Evolutionary conservation across 2,797 vertebrate genomes (phyloP).

Genomic region (Acipenser transmontanus): DNA sequence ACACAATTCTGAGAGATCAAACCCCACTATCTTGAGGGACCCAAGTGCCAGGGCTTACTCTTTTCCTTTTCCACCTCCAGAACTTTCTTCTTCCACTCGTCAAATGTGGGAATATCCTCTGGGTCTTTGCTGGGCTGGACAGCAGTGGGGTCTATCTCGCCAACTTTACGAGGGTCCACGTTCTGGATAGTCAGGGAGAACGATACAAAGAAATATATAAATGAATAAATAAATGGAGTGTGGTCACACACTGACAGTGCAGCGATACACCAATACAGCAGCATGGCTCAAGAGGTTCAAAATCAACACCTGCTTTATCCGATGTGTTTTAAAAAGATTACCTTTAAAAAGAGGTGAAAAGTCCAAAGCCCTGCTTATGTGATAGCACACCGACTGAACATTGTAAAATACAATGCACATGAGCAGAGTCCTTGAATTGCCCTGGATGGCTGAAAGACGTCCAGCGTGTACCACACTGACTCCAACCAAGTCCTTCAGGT

Average conservation of each 20-base stretch:
- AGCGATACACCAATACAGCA: neutral
- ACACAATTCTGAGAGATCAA: too few relatives aligned
- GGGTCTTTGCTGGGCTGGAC: constrained; percentile 58
- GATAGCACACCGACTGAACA: too few relatives aligned
- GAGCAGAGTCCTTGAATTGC: too few relatives aligned
- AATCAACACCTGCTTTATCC: too few relatives aligned
- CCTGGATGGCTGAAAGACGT: too few relatives aligned
- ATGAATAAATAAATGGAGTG: neutral
- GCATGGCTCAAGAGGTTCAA: too few relatives aligned
- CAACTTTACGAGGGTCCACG: constrained; percentile 30
- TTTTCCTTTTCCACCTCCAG: constrained; percentile 96
- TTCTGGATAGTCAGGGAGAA: constrained; percentile 42
- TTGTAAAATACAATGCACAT: too few relatives aligned
- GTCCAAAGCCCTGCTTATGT: too few relatives aligned
- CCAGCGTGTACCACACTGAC: too few relatives aligned
- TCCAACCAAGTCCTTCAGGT: too few relatives aligned
- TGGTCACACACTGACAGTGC: constrained; percentile 15
- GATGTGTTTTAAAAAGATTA: too few relatives aligned
- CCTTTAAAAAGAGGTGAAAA: too few relatives aligned
- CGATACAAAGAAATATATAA: neutral
- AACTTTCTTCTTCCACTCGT: constrained; percentile 93
- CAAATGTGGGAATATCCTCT: constrained; percentile 93
- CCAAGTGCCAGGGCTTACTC: constrained; percentile 55
- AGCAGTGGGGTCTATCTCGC: constrained; percentile 40
- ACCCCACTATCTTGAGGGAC: neutral